Evolutionary conservation across 2,797 vertebrate genomes (phyloP).

Genomic region (Siniperca scherzeri): DNA sequence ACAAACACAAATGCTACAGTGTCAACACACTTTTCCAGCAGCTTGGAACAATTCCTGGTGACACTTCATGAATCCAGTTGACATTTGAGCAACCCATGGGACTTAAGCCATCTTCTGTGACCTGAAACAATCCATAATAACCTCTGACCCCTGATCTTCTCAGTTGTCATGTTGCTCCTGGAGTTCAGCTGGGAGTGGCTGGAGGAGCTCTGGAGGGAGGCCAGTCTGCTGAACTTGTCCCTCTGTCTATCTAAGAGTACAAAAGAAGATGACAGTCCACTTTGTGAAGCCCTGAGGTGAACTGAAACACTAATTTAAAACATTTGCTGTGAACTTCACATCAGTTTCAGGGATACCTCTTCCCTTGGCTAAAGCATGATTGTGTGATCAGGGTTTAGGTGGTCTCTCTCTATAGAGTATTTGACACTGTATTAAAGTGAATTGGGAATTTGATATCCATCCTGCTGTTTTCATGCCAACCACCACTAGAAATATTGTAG

Average conservation of each 20-base stretch:
- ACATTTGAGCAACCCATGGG: slow-evolving; percentile 61
- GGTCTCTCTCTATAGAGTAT: background rate
- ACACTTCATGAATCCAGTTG: slow-evolving; percentile 50
- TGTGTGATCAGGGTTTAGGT: slow-evolving; percentile 2
- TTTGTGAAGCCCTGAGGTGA: background rate
- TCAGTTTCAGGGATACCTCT: background rate
- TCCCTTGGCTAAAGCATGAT: background rate
- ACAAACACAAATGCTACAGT: slow-evolving; percentile 15
- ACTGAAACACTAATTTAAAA: background rate
- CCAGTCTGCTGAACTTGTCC: slow-evolving; percentile 29
- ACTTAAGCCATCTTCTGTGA: slow-evolving; percentile 39
- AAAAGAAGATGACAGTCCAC: slow-evolving; percentile 2
- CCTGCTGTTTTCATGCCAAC: background rate
- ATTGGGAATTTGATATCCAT: slow-evolving; percentile 6
- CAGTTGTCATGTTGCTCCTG: slow-evolving; percentile 49
- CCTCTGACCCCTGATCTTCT: slow-evolving; percentile 65
- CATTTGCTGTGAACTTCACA: background rate
- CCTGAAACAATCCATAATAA: slow-evolving; percentile 63
- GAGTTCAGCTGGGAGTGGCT: slow-evolving; percentile 28
- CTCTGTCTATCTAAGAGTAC: slow-evolving; percentile 29
- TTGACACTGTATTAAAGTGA: background rate
- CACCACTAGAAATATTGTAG: background rate
- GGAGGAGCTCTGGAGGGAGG: slow-evolving; percentile 11
- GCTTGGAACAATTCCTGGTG: slow-evolving; percentile 27
- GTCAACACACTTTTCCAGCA: slow-evolving; percentile 34